These are phyloP conservation scores for Phoxinus phoxinus DNA, from an alignment of 2,113 vertebrate species.

Conservation along the genomic window DNA sequence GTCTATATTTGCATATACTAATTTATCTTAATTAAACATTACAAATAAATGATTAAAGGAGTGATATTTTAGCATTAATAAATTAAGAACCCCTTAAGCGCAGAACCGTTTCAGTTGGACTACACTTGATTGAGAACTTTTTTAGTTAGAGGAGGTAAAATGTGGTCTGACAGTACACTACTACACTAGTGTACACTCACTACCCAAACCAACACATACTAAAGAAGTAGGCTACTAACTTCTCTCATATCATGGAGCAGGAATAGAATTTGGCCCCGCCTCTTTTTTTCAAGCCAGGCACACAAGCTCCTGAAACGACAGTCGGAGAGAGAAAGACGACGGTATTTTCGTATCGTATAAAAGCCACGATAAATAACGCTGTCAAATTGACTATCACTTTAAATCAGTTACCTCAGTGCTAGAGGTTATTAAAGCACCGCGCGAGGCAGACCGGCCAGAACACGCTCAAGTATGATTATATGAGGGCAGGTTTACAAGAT, in stretches of 20 bases:
- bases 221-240: background rate
- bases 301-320: background rate
- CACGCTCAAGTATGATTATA: background rate
- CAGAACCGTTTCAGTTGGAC: background rate
- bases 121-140: background rate
- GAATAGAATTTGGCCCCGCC: background rate
- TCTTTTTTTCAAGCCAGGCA: background rate
- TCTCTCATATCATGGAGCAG: background rate
- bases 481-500: background rate
- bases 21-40: background rate
- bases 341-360: background rate
- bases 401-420: background rate
- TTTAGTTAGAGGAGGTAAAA: background rate
- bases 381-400: background rate
- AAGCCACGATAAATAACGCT: background rate
- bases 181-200: background rate
- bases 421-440: background rate
- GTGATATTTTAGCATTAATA: background rate
- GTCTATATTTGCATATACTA: background rate
- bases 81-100: background rate
- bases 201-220: background rate
- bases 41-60: background rate
- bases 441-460: background rate
- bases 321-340: background rate
- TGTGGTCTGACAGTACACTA: background rate